phyloP scores from a whole-genome alignment of 2,113 vertebrate species.

The Perognathus longimembris region DNA sequence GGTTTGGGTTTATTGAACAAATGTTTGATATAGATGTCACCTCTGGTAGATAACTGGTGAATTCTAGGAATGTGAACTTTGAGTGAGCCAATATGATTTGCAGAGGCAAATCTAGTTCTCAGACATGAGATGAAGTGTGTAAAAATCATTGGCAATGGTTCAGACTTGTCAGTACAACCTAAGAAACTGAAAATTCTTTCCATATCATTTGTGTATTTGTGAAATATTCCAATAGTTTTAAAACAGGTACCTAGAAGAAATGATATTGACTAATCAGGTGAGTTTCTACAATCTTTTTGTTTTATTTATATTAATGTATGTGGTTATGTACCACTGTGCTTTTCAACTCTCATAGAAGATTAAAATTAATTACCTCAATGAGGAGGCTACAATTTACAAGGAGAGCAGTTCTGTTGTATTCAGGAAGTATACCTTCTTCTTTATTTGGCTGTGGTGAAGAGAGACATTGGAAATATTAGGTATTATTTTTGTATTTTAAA shows the following conservation, averaged over 20 bases:
- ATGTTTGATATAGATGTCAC: conserved; percentile 45
- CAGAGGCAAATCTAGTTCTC: background rate
- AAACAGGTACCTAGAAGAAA: no score
- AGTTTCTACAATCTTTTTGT: background rate
- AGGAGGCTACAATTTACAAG: accelerated
- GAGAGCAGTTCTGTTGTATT: background rate
- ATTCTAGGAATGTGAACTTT: conserved; percentile 54
- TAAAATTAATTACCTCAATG: background rate
- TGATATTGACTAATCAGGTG: background rate
- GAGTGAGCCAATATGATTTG: background rate
- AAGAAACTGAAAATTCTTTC: conserved; percentile 31
- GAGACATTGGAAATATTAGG: background rate
- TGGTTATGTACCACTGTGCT: background rate
- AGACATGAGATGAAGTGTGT: background rate
- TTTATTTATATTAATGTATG: background rate
- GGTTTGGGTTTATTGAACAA: conserved; percentile 45
- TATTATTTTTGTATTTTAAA: background rate
- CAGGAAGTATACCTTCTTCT: background rate
- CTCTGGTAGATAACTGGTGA: conserved; percentile 26
- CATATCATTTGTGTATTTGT: background rate
- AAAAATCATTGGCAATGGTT: conserved; percentile 20
- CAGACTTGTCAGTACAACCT: background rate
- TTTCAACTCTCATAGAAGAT: background rate
- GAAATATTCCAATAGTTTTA: conserved; percentile 6
- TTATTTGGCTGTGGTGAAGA: background rate